A percentile compares a stretch with the other conserved stretches of the same genome.
phyloP scores from a whole-genome alignment of 1,140 invertebrate genomes.

The Anagrus nilaparvatae region DNA sequence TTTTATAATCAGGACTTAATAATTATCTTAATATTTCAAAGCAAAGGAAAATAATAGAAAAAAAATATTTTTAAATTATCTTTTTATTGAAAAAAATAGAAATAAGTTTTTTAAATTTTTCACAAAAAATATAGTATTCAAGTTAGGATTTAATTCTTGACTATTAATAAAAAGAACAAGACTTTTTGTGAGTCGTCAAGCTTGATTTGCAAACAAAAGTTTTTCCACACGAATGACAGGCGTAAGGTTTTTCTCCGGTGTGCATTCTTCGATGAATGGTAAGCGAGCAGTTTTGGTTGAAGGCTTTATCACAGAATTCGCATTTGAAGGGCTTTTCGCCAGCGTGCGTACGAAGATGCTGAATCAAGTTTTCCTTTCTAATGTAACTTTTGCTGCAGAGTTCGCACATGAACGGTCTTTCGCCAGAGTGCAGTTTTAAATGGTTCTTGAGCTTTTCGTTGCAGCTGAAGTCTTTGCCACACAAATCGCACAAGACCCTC shows the following conservation, averaged over 20 bases:
- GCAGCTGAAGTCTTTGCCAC: conserved; percentile 41
- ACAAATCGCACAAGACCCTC: conserved; percentile 63
- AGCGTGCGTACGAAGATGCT: conserved; percentile 49
- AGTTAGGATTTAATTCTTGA: no score
- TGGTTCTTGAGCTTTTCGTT: conserved; percentile 43
- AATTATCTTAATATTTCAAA: no score
- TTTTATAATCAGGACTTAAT: no score
- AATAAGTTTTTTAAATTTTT: no score
- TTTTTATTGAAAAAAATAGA: no score
- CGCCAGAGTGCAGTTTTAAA: conserved; percentile 46
- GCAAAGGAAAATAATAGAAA: no score
- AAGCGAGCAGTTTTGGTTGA: conserved; percentile 60
- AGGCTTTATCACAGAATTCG: conserved; percentile 62
- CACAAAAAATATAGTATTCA: no score
- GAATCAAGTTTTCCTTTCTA: conserved; percentile 52
- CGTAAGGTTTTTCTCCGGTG: conserved; percentile 51
- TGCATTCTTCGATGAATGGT: conserved; percentile 55
- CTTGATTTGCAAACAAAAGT: conserved; percentile 40
- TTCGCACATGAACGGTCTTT: conserved; percentile 49
- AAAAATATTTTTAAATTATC: no score
- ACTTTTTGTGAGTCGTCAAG: conserved; percentile 32
- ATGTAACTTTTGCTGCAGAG: conserved; percentile 68
- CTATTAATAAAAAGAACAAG: no score
- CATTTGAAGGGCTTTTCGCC: conserved; percentile 44
- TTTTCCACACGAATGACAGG: conserved; percentile 47